Conservation (phyloP, 2,888 invertebrate genomes). For the Catocala fraxini region DNA sequence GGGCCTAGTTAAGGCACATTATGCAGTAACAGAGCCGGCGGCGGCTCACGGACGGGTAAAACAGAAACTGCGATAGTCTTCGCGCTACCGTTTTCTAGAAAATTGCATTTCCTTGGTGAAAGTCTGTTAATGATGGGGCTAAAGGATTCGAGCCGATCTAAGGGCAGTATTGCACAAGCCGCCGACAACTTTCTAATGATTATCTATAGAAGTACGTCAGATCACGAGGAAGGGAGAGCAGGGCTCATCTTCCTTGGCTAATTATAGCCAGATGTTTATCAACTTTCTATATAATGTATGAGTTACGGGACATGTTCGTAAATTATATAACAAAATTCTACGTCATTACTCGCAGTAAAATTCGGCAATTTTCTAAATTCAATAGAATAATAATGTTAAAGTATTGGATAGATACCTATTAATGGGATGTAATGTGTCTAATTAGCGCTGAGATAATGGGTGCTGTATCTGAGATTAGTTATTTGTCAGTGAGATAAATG, state of each 20-base stretch:
- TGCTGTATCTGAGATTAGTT: conserved; percentile 35
- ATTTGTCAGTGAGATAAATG: conserved; percentile 48
- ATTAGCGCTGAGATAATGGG: conserved; percentile 21
- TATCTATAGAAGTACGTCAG: conserved; percentile 57
- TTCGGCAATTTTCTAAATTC: conserved; percentile 31
- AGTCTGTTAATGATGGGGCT: conserved; percentile 80
- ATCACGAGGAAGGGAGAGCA: conserved; percentile 45
- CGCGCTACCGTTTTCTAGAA: conserved; percentile 86
- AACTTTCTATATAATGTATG: conserved; percentile 48
- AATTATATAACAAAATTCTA: conserved; percentile 15
- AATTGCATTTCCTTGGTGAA: conserved; percentile 86
- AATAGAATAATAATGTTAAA: conserved; percentile 18
- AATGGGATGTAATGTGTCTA: conserved; percentile 31
- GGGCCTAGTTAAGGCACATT: conserved; percentile 69
- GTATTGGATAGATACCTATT: conserved; percentile 25
- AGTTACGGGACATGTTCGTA: conserved; percentile 28
- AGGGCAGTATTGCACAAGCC: conserved; percentile 76
- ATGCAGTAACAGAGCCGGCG: conserved; percentile 77
- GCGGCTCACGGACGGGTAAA: conserved; percentile 78
- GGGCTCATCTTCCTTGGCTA: conserved; percentile 61
- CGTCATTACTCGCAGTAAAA: conserved; percentile 21
- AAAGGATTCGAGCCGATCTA: conserved; percentile 71
- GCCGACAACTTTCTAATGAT: conserved; percentile 64
- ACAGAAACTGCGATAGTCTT: conserved; percentile 79
- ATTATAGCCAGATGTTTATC: conserved; percentile 56